Percentiles rank a stretch among this genome's conserved stretches.
These are phyloP conservation scores for Scaptomyza flava DNA, from an alignment of 2,888 invertebrate genomes.

Conservation along the genomic window DNA sequence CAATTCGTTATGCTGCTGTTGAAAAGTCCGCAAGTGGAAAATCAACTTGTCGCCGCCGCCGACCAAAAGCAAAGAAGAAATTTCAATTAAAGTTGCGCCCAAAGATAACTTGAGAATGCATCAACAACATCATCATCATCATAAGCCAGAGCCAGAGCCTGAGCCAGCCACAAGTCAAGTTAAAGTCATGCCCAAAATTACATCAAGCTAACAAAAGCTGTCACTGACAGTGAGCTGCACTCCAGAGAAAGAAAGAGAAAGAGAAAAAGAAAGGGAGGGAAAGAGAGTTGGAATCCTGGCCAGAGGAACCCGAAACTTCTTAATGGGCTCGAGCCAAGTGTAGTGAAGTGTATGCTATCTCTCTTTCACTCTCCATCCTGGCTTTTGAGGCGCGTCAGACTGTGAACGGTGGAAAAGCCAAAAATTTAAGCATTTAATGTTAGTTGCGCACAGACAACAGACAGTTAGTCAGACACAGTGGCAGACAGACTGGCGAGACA, in stretches of 20 bases:
- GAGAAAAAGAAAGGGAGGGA: background rate
- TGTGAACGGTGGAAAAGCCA: slow-evolving; percentile 75
- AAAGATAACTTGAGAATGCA: slow-evolving; percentile 36
- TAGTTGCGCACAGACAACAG: slow-evolving; percentile 52
- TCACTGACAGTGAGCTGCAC: slow-evolving; percentile 53
- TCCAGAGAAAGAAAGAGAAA: background rate
- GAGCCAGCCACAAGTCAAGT: slow-evolving; percentile 27
- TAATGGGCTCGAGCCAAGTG: slow-evolving; percentile 58
- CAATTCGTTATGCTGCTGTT: slow-evolving; percentile 74
- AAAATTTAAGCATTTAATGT: slow-evolving; percentile 75
- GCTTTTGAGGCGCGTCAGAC: slow-evolving; percentile 75
- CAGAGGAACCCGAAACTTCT: slow-evolving; percentile 61
- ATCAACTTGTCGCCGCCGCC: slow-evolving; percentile 72
- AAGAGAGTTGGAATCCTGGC: slow-evolving; percentile 48
- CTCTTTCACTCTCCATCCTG: slow-evolving; percentile 7
- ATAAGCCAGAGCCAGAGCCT: background rate
- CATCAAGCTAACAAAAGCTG: slow-evolving; percentile 64
- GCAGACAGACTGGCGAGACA: slow-evolving; percentile 32
- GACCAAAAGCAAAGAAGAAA: slow-evolving; percentile 38
- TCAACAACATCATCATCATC: slow-evolving; percentile 19
- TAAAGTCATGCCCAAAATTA: slow-evolving; percentile 57
- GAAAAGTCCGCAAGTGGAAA: slow-evolving; percentile 61
- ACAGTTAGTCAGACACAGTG: slow-evolving; percentile 23
- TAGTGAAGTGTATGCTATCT: slow-evolving; percentile 28
- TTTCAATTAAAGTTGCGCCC: slow-evolving; percentile 63